phyloP scores from a whole-genome alignment of 2,113 vertebrate genomes.

The Lanius ludovicianus region DNA sequence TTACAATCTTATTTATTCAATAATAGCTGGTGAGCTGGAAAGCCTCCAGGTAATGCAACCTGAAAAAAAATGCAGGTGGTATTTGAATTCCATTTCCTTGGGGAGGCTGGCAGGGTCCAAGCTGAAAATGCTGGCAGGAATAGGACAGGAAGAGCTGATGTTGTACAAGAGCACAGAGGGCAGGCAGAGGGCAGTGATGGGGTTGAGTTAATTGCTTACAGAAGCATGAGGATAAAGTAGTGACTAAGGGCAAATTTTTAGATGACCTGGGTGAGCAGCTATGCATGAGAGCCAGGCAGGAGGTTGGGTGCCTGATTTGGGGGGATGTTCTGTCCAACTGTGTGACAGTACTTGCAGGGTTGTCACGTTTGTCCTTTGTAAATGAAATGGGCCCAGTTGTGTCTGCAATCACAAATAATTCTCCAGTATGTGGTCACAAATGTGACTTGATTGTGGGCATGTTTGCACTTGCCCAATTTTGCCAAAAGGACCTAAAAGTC shows the following conservation, averaged over 20 bases:
- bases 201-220: conserved; percentile 51
- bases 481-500: neutral
- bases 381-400: neutral
- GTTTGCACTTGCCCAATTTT: neutral
- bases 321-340: neutral
- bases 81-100: conserved; percentile 3
- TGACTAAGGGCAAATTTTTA: conserved; percentile 47
- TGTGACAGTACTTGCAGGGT: neutral
- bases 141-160: conserved; percentile 37
- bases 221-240: conserved; percentile 37
- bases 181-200: conserved; percentile 21
- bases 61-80: neutral
- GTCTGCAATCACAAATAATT: neutral
- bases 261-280: conserved; percentile 27
- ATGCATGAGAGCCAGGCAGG: neutral
- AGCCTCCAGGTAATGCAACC: conserved; percentile 40
- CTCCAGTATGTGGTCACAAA: rapidly evolving
- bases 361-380: neutral
- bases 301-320: neutral
- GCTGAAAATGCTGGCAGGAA: conserved; percentile 6
- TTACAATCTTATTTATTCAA: conserved; percentile 65
- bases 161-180: conserved; percentile 31
- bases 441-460: neutral
- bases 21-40: conserved; percentile 46
- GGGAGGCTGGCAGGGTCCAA: neutral